These are phyloP conservation scores for Oscheius sp. DNA, from an alignment of 2,888 invertebrate species.

Conservation along the genomic window DNA sequence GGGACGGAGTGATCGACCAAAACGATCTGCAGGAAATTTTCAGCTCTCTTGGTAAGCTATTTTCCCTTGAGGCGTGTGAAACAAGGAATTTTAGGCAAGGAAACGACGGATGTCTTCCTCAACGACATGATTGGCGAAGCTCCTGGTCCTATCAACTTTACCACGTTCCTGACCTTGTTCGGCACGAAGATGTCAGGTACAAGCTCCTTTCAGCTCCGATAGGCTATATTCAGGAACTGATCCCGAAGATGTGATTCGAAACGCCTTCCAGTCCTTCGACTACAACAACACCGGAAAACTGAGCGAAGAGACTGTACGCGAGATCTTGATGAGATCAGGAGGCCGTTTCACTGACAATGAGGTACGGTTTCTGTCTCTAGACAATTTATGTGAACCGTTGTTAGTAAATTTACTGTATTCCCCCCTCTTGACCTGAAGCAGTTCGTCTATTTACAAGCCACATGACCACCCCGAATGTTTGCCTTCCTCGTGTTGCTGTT, in stretches of 20 bases:
- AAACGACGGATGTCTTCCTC: conserved; percentile 93
- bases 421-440: too few species aligned
- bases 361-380: conserved; percentile 35
- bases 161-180: conserved; percentile 98
- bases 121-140: conserved; percentile 99
- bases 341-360: conserved; percentile 72
- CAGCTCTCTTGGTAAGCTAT: conserved; percentile 85
- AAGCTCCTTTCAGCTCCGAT: not conserved
- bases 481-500: not conserved
- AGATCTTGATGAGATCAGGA: conserved; percentile 95
- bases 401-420: too few species aligned
- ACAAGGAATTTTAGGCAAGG: conserved; percentile 81
- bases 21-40: conserved; percentile 99
- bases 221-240: conserved; percentile 81
- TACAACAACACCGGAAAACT: conserved; percentile 89
- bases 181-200: conserved; percentile 92
- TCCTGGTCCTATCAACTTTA: conserved; percentile 90
- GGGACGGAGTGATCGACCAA: conserved; percentile 98
- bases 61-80: conserved; percentile 18
- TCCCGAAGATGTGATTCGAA: conserved; percentile 87
- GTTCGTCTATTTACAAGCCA: too few species aligned
- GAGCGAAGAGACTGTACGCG: conserved; percentile 85
- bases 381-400: too few species aligned
- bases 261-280: conserved; percentile 99
- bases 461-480: too few species aligned